Evolutionary conservation across 2,113 vertebrate species (phyloP).

Genomic region (Colinus virginianus): DNA sequence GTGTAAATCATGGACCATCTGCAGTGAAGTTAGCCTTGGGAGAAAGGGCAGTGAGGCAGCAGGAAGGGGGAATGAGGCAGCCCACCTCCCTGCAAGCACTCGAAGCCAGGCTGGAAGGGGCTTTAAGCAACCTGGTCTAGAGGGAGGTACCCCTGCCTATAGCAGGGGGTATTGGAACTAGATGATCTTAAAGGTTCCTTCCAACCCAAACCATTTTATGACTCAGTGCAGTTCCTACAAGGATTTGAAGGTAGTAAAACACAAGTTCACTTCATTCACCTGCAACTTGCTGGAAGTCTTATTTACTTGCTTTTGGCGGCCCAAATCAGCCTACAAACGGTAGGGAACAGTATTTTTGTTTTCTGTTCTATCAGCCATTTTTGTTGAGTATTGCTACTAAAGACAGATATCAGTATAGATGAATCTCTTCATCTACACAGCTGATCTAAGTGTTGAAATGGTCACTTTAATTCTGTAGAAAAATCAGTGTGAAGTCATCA

Average conservation of each 20-base stretch:
- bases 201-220: too few relatives aligned
- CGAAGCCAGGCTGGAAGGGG: too few relatives aligned
- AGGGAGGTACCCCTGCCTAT: too few relatives aligned
- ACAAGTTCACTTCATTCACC: not conserved
- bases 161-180: too few relatives aligned
- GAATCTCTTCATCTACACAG: too few relatives aligned
- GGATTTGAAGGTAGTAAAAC: not conserved
- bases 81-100: too few relatives aligned
- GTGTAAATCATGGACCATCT: accelerated
- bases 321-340: not conserved
- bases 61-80: too few relatives aligned
- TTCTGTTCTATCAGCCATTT: not conserved
- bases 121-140: too few relatives aligned
- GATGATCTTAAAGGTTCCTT: too few relatives aligned
- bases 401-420: not conserved
- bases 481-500: not conserved
- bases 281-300: not conserved
- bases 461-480: constrained; percentile 8
- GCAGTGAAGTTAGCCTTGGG: not conserved
- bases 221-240: not conserved
- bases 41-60: not conserved
- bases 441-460: not conserved
- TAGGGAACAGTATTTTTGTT: not conserved
- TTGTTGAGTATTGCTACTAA: not conserved
- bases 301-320: not conserved